These are phyloP conservation scores for Aphodius granarius DNA, from an alignment of 2,888 invertebrate species.

Conservation along the genomic window DNA sequence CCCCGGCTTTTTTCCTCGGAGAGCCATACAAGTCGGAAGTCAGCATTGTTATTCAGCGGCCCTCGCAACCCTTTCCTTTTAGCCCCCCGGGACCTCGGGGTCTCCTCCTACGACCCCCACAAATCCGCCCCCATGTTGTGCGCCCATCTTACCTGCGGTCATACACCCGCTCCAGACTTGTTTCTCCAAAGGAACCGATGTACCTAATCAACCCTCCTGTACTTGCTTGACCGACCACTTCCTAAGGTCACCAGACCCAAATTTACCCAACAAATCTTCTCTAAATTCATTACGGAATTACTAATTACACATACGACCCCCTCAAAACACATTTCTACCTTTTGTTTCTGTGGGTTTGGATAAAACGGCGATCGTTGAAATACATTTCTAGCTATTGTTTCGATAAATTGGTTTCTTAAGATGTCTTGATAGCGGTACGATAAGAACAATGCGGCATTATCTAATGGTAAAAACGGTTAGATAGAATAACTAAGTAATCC, in stretches of 20 bases:
- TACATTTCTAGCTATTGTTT: not conserved
- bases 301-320: not conserved
- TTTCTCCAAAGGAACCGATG: not conserved
- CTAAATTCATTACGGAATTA: not conserved
- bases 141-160: conserved; percentile 37
- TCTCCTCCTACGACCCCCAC: conserved; percentile 32
- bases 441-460: not conserved
- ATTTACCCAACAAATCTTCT: not conserved
- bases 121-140: conserved; percentile 44
- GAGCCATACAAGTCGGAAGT: conserved; percentile 54
- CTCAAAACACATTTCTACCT: not conserved
- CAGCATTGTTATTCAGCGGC: conserved; percentile 55
- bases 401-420: not conserved
- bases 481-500: not conserved
- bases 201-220: not conserved
- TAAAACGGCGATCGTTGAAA: no score
- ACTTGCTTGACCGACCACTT: not conserved
- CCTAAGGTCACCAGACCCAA: not conserved
- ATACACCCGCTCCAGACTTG: conserved; percentile 16
- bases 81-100: conserved; percentile 52
- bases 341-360: not conserved
- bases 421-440: not conserved
- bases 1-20: conserved; percentile 56
- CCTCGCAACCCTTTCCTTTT: conserved; percentile 56
- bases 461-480: not conserved